Percentiles rank a stretch among this genome's conserved stretches.
Conservation (phyloP, 2,113 vertebrate species). For the Centropristis striata region DNA sequence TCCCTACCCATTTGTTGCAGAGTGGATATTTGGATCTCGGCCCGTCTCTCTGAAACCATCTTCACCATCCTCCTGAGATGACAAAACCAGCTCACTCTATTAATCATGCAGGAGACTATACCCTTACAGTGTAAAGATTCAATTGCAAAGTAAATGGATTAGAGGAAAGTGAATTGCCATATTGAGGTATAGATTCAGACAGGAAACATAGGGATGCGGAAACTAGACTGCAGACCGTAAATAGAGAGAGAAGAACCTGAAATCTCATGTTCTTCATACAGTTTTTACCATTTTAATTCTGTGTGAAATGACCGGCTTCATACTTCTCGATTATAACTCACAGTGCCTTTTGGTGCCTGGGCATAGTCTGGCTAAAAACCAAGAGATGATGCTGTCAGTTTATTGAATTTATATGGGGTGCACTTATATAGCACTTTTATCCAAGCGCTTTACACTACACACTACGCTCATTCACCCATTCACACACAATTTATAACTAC, state of each 20-base stretch:
- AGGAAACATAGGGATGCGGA: conserved; percentile 45
- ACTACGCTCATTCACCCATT: too few species aligned
- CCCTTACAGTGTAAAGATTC: conserved; percentile 73
- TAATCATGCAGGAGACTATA: conserved; percentile 81
- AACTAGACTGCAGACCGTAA: conserved; percentile 37
- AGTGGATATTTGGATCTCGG: conserved; percentile 72
- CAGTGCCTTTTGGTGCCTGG: too few species aligned
- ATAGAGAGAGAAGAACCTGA: background rate
- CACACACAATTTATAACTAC: too few species aligned
- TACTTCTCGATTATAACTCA: too few species aligned
- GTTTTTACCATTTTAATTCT: too few species aligned
- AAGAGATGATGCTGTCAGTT: too few species aligned
- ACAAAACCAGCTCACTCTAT: conserved; percentile 77
- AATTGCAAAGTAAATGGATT: conserved; percentile 83
- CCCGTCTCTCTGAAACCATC: conserved; percentile 66
- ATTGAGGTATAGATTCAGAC: conserved; percentile 62
- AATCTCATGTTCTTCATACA: too few species aligned
- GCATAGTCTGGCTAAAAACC: too few species aligned
- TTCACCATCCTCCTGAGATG: conserved; percentile 72
- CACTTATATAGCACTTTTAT: too few species aligned
- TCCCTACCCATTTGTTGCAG: conserved; percentile 65
- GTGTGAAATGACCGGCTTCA: too few species aligned
- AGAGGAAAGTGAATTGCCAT: conserved; percentile 73
- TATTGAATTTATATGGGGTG: too few species aligned
- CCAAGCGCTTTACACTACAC: too few species aligned